Conservation (phyloP, 1,140 invertebrate species). For the Andricus grossulariae region DNA sequence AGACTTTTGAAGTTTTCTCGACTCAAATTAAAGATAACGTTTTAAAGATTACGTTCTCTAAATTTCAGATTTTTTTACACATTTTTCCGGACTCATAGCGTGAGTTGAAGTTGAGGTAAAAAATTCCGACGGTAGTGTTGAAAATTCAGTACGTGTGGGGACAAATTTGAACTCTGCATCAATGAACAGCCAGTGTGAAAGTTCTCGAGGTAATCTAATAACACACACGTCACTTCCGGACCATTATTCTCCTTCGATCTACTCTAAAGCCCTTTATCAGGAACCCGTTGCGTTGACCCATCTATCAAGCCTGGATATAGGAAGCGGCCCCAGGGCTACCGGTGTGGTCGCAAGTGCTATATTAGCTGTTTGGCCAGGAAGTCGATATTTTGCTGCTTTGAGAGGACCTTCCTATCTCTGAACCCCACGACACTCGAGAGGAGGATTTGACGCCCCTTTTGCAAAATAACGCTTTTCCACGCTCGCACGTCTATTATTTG, state of each 20-base stretch:
- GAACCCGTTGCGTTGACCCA: constrained; percentile 30
- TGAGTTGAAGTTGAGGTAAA: too few relatives aligned
- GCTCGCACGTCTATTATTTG: not conserved
- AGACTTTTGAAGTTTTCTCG: too few relatives aligned
- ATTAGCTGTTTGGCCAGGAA: not conserved
- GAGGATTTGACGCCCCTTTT: constrained; percentile 20
- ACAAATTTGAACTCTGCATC: not conserved
- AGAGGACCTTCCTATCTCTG: not conserved
- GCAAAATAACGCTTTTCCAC: constrained; percentile 5
- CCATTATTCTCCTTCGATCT: constrained; percentile 31
- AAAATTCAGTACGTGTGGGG: not conserved
- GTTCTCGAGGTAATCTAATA: constrained; percentile 21
- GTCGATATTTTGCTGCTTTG: constrained; percentile 23
- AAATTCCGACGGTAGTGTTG: too few relatives aligned
- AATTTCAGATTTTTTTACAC: too few relatives aligned
- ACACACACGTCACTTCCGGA: constrained; percentile 23
- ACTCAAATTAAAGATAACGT: too few relatives aligned
- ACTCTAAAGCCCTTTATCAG: constrained; percentile 22
- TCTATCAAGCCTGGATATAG: constrained; percentile 29
- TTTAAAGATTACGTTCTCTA: too few relatives aligned
- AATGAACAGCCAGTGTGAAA: constrained; percentile 18
- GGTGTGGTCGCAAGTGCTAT: constrained; percentile 23
- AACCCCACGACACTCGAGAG: constrained; percentile 2
- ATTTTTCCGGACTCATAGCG: too few relatives aligned
- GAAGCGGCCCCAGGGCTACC: constrained; percentile 17